A percentile compares a stretch with the other conserved stretches of the same genome.
Conservation (phyloP, 2,888 invertebrate genomes). For the Cantharis lateralis region DNA sequence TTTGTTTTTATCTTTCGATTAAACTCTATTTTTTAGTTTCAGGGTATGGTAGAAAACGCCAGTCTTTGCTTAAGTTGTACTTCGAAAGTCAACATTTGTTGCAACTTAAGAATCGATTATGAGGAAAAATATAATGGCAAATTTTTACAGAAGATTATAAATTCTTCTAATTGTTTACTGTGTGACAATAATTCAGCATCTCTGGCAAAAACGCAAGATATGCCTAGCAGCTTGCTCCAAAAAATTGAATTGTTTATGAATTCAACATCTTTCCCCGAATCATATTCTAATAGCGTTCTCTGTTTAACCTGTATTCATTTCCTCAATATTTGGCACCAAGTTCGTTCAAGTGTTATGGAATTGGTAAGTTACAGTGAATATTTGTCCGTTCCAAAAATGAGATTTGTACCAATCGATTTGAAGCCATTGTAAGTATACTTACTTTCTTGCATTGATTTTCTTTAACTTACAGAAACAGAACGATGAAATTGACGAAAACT, state of each 20-base stretch:
- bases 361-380: neutral
- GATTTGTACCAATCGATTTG: neutral
- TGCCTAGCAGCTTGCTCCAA: constrained; percentile 9
- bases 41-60: constrained; percentile 1
- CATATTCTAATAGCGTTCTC: constrained; percentile 6
- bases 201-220: constrained; percentile 14
- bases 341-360: neutral
- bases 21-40: constrained; percentile 2
- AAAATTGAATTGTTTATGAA: constrained; percentile 26
- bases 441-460: neutral
- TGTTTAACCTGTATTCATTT: constrained; percentile 27
- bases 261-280: constrained; percentile 13
- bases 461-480: neutral
- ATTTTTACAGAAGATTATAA: neutral
- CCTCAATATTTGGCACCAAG: constrained; percentile 16
- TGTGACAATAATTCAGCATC: constrained; percentile 14
- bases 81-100: constrained; percentile 16
- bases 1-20: too few species aligned
- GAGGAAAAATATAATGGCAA: constrained; percentile 19
- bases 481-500: neutral
- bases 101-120: constrained; percentile 19
- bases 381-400: neutral
- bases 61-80: constrained; percentile 24
- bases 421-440: neutral
- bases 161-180: constrained; percentile 15